Evolutionary conservation across 1,140 invertebrate genomes (phyloP), one percentile per base, ranked within the genome.

Genomic region (Bathynomus jamesi): DNA sequence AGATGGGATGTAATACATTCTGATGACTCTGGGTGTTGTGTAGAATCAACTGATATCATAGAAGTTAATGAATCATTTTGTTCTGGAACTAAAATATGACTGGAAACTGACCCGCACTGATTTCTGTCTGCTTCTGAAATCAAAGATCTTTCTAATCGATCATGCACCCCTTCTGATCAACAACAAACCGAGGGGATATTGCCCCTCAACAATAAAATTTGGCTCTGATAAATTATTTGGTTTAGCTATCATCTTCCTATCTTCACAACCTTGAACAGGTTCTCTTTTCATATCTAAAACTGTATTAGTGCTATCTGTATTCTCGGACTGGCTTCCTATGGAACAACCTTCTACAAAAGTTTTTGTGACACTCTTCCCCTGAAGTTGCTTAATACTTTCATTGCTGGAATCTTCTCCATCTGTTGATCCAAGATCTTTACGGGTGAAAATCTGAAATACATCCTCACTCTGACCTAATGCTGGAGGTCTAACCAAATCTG

Each of bases 1-100:
- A 8, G 73, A 75, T 31, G 73, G 73, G 73, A 75, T 7, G 70
- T 73, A 28, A 17, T 53, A 27, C 53, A 28, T 46, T 68, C 67
- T 11, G 61, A 68, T 24, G 67, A 68, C 40, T 68, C 61, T 28
- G 67, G 46, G 28, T 32, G 66, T 24, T 68, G 61, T 46, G 61
- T 64, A 7, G 71, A 73, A n/a, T 73, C 71, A 3, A 69, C 53
- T 11, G 71, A 73, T 65, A 70, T 73, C 25, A 70, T 40, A 21
- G 71, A 73, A n/a, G 69, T 64, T 40, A 70, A 46, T 24, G 69
- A 70, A 60, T 60, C 25, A 28, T 70, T 29, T 24, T 70, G 69
- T 25, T 70, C 60, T n/a, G n/a, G n/a, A n/a, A n/a, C n/a, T n/a
- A n/a, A n/a, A n/a, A n/a, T n/a, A n/a, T n/a, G n/a, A n/a, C n/a